Conservation (phyloP, 2,797 vertebrate species). For the Alcedo quadribrachys region DNA sequence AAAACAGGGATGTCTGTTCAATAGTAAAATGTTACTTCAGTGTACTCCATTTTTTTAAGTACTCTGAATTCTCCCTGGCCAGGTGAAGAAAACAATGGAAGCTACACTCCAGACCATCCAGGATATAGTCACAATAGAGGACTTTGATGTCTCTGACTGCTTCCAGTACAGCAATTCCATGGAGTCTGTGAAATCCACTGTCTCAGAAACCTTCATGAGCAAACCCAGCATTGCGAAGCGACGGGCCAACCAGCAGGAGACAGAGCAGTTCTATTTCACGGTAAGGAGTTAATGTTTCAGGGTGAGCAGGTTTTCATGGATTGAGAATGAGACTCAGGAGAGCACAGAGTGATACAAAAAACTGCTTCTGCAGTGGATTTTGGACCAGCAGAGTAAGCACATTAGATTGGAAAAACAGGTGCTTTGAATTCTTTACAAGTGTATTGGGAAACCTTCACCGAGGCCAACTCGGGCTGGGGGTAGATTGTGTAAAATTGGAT, state of each 20-base stretch:
- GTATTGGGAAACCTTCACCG: neutral
- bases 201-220: conserved; percentile 98
- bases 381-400: neutral
- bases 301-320: accelerated
- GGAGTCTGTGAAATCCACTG: conserved; percentile 96
- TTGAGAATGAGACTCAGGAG: neutral
- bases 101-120: conserved; percentile 97
- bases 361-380: neutral
- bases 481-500: neutral
- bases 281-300: conserved; percentile 73
- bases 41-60: neutral
- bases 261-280: conserved; percentile 98
- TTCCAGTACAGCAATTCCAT: conserved; percentile 99
- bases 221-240: conserved; percentile 98
- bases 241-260: conserved; percentile 97
- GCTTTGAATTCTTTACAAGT: neutral
- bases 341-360: neutral
- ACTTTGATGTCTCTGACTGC: conserved; percentile 96
- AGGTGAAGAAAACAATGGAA: conserved; percentile 99
- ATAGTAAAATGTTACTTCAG: neutral
- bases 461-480: neutral
- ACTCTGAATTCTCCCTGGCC: neutral
- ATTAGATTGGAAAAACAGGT: neutral
- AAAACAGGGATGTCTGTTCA: neutral
- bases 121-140: conserved; percentile 97